Percentiles rank a stretch among this genome's conserved stretches.
Conservation (phyloP, 2,113 vertebrate genomes). For the Stomatorhinus ivindoensis region DNA sequence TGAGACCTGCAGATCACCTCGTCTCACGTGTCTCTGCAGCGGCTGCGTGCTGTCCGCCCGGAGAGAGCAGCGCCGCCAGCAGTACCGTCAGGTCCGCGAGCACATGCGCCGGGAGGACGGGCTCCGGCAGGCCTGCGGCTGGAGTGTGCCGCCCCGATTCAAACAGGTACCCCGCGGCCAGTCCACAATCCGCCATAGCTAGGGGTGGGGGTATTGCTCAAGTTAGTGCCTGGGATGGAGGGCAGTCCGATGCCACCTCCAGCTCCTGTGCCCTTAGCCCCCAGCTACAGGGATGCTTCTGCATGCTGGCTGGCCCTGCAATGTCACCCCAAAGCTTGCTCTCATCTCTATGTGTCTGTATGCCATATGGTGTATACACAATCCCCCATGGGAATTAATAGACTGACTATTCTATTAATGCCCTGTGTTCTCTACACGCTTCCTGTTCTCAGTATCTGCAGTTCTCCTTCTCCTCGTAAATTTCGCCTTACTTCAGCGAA, state of each 20-base stretch:
- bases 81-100: slow-evolving; percentile 91
- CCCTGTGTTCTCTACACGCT: neutral
- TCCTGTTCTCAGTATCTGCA: neutral
- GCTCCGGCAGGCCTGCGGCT: slow-evolving; percentile 82
- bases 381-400: neutral
- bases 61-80: slow-evolving; percentile 86
- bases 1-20: neutral
- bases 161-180: slow-evolving; percentile 64
- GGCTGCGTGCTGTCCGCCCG: slow-evolving; percentile 69
- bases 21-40: slow-evolving; percentile 45
- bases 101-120: slow-evolving; percentile 90
- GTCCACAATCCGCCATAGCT: neutral
- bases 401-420: neutral
- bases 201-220: neutral
- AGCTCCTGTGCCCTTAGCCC: neutral
- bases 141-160: slow-evolving; percentile 92
- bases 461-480: neutral
- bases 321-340: neutral
- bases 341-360: neutral
- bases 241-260: neutral
- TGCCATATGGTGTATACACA: neutral
- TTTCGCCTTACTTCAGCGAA: neutral
- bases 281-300: neutral
- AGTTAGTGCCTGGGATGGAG: too few species aligned
- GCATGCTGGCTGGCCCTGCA: neutral